These are phyloP conservation scores for Herpailurus yagouaroundi DNA, from an alignment of 2,113 vertebrate species.

Conservation along the genomic window DNA sequence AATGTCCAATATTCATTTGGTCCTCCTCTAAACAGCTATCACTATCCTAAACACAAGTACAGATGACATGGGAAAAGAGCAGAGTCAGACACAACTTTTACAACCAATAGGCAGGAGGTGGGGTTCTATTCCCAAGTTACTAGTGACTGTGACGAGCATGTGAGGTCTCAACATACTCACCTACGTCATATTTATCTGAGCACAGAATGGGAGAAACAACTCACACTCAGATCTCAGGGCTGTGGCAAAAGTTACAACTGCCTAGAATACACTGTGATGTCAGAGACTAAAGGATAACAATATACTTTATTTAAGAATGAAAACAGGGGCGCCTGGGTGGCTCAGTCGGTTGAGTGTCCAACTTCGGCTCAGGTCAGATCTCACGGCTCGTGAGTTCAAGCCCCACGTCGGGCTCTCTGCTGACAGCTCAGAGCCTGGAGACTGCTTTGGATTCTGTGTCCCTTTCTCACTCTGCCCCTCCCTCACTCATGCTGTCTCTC, in stretches of 20 bases:
- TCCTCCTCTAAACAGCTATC: not conserved
- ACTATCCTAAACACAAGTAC: not conserved
- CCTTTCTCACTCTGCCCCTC: not conserved
- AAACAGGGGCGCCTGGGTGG: not conserved
- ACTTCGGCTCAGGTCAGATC: not conserved
- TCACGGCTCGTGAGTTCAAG: too few relatives aligned
- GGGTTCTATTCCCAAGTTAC: not conserved
- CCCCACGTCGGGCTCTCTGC: too few relatives aligned
- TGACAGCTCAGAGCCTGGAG: too few relatives aligned
- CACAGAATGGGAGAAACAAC: not conserved
- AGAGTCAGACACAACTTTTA: constrained; percentile 5
- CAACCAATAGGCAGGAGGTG: not conserved
- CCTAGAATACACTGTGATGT: not conserved
- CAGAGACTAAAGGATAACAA: constrained; percentile 6
- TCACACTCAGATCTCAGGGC: not conserved
- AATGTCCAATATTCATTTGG: not conserved
- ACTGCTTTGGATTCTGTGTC: too few relatives aligned
- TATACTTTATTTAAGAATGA: constrained; percentile 24
- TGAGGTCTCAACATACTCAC: not conserved
- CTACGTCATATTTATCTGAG: not conserved
- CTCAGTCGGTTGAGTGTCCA: not conserved
- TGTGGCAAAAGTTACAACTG: not conserved
- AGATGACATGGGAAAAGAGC: not conserved
- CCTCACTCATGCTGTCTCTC: not conserved
- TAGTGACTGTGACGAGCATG: not conserved